phyloP scores from a whole-genome alignment of 2,113 vertebrate genomes.

The Riparia riparia region DNA sequence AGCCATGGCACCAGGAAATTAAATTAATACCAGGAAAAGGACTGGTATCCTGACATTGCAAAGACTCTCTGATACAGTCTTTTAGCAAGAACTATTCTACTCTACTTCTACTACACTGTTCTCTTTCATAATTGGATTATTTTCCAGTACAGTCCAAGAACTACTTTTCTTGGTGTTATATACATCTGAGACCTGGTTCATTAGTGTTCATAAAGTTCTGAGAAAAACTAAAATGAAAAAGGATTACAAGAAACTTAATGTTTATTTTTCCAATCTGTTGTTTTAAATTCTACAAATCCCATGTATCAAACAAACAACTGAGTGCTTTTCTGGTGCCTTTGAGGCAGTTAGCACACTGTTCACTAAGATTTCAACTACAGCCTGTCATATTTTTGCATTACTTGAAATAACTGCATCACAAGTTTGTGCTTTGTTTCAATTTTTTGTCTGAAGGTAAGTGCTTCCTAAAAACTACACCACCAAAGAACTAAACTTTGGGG shows the following conservation, averaged over 20 bases:
- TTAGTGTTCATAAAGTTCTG: background rate
- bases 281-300: background rate
- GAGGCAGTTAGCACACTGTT: background rate
- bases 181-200: background rate
- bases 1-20: background rate
- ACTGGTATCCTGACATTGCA: background rate
- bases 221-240: background rate
- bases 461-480: background rate
- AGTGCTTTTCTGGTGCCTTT: background rate
- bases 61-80: background rate
- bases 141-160: background rate
- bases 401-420: background rate
- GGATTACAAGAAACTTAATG: background rate
- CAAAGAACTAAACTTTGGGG: background rate
- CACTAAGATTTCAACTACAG: background rate
- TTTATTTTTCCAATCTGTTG: background rate
- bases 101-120: background rate
- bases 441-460: background rate
- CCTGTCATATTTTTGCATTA: background rate
- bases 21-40: background rate
- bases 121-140: background rate
- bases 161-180: background rate
- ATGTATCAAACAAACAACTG: background rate
- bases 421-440: background rate
- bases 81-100: background rate